These are phyloP conservation scores for Galerucella nymphaeae DNA, from an alignment of 2,888 invertebrate genomes.

Conservation along the genomic window DNA sequence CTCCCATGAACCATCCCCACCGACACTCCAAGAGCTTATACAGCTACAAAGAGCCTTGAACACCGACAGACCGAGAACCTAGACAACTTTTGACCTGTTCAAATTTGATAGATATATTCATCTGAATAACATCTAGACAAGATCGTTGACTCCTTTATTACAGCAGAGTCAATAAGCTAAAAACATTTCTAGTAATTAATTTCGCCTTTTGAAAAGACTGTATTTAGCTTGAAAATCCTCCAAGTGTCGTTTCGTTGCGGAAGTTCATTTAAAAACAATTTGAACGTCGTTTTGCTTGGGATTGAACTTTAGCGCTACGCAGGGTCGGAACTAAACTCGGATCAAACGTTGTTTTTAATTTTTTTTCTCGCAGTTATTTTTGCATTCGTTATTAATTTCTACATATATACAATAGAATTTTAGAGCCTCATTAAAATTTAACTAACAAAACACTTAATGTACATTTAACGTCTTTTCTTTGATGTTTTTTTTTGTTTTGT, in stretches of 20 bases:
- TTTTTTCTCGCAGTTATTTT: background rate
- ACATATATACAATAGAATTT: background rate
- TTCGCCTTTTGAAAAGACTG: conserved; percentile 38
- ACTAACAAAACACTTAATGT: background rate
- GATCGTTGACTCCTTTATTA: background rate
- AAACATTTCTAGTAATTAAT: conserved; percentile 41
- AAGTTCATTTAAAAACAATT: conserved; percentile 56
- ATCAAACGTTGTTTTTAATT: background rate
- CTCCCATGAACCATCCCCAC: too few relatives aligned
- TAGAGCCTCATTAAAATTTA: background rate
- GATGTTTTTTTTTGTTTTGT: too few relatives aligned
- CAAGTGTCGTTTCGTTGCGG: conserved; percentile 37
- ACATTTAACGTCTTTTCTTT: background rate
- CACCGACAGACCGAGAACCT: too few relatives aligned
- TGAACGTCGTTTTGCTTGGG: conserved; percentile 36
- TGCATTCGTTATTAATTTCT: background rate
- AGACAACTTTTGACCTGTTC: background rate
- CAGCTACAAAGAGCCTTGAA: too few relatives aligned
- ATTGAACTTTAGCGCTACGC: conserved; percentile 18
- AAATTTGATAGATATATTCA: background rate
- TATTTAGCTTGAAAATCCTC: conserved; percentile 39
- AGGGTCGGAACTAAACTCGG: background rate
- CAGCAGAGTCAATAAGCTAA: conserved; percentile 18
- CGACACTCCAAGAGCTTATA: too few relatives aligned
- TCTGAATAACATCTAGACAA: background rate